phyloP scores from a whole-genome alignment of 2,113 vertebrate species.

The Osmerus mordax region DNA sequence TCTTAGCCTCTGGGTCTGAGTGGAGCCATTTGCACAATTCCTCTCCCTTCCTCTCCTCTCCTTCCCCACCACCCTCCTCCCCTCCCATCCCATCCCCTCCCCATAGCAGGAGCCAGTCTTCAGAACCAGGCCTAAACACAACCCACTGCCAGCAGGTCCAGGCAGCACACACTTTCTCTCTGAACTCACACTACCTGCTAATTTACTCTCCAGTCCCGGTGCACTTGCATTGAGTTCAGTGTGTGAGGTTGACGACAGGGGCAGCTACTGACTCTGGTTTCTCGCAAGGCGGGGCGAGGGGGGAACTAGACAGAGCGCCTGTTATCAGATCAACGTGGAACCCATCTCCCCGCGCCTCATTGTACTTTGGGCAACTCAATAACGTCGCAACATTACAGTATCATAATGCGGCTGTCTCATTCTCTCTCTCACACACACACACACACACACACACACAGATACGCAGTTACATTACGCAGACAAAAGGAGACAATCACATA shows the following conservation, averaged over 20 bases:
- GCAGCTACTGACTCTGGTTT: slow-evolving; percentile 53
- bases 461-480: neutral
- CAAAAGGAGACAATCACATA: slow-evolving; percentile 16
- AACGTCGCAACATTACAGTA: slow-evolving; percentile 12
- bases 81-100: slow-evolving; percentile 12
- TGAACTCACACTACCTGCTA: neutral
- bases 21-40: neutral
- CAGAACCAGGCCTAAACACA: too few species aligned
- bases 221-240: neutral
- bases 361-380: slow-evolving; percentile 7
- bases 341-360: slow-evolving; percentile 23
- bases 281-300: slow-evolving; percentile 22
- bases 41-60: neutral
- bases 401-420: neutral
- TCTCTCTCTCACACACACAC: neutral
- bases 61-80: neutral
- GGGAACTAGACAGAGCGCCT: slow-evolving; percentile 6
- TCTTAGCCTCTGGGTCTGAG: slow-evolving; percentile 6
- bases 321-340: slow-evolving; percentile 51
- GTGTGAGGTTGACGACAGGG: slow-evolving; percentile 35
- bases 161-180: neutral
- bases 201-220: too few species aligned
- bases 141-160: too few species aligned
- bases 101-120: too few species aligned
- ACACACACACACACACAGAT: slow-evolving; percentile 16